Evolutionary conservation across 2,888 invertebrate species (phyloP), one percentile per base, ranked within the genome.

Genomic region (Ypsolopha sequella): DNA sequence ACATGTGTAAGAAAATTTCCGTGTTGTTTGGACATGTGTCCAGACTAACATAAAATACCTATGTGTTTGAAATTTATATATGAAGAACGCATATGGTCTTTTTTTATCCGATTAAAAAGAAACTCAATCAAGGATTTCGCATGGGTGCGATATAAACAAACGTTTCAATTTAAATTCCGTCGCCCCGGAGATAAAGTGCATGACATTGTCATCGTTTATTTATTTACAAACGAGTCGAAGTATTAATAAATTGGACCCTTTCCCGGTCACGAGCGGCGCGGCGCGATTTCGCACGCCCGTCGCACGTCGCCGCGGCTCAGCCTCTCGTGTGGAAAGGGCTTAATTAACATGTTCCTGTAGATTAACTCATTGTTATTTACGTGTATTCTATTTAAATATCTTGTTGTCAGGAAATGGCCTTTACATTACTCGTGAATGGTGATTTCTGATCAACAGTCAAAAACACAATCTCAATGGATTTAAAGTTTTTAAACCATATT

Each of bases 281-380:
- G 55, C 46, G 53, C 52, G 56, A 62, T 63, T 62, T 52, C 58
- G 41, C 55, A 62, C 58, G 60, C 59, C 60, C 36, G 33, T 51
- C 58, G 60, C 59, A 60, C 36, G n/a, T 51, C 51, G 24, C 14
- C 36, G 45, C 44, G 44, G 34, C 33, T 41, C 34, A 50, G 8
- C 36, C 41, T 10, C 36, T 14, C 36, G 65, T 65, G 67, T 63
- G 62, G 64, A 69, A 64, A 62, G 54, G 55, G 54, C 66, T 71
- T 72, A 63, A 75, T 76, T 70, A 73, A 61, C 59, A 56, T 56
- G 55, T 60, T 56, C 53, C 54, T 52, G 56, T 56, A 55, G 59
- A 60, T 60, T 58, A 58, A 61, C 61, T 7, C 2, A 6, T 41
- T 49, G 11, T 49, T 41, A 41, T 41, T 33, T 48, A 46, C 35